phyloP scores from a whole-genome alignment of 2,888 invertebrate genomes.

The Dasypogon diadema region DNA sequence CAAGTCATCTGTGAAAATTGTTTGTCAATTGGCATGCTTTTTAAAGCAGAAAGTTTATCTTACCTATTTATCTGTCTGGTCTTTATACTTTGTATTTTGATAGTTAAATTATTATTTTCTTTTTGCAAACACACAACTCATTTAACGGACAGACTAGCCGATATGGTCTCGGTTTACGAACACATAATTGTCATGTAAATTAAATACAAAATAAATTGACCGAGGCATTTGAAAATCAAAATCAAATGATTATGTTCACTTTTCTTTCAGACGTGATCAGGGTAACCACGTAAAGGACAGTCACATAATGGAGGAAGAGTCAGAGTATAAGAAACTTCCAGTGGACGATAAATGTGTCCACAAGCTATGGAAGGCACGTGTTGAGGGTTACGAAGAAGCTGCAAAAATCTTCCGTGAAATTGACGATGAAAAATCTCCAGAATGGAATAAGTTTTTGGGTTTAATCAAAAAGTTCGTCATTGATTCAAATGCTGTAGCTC shows the following conservation, averaged over 20 bases:
- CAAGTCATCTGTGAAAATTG: conserved; percentile 53
- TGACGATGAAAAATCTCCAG: conserved; percentile 93
- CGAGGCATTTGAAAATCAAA: neutral
- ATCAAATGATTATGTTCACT: neutral
- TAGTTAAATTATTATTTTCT: neutral
- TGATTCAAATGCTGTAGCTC: conserved; percentile 94
- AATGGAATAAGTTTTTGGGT: conserved; percentile 92
- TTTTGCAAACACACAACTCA: neutral
- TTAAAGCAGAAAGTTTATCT: neutral
- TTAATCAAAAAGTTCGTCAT: conserved; percentile 94
- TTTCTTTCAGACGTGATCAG: conserved; percentile 48
- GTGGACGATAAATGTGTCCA: conserved; percentile 93
- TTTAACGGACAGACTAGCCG: neutral
- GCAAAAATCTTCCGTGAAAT: conserved; percentile 88
- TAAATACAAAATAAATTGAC: neutral
- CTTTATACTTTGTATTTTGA: conserved; percentile 28
- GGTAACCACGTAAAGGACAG: conserved; percentile 8
- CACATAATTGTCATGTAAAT: neutral
- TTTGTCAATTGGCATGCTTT: conserved; percentile 20
- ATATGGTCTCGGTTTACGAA: neutral
- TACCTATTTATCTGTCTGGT: conserved; percentile 1
- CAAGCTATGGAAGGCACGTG: conserved; percentile 95
- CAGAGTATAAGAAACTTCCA: conserved; percentile 87
- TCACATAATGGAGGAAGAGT: conserved; percentile 81
- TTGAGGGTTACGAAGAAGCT: conserved; percentile 94